phyloP scores from a whole-genome alignment of 1,140 invertebrate species.

The Paraescarpia echinospica region DNA sequence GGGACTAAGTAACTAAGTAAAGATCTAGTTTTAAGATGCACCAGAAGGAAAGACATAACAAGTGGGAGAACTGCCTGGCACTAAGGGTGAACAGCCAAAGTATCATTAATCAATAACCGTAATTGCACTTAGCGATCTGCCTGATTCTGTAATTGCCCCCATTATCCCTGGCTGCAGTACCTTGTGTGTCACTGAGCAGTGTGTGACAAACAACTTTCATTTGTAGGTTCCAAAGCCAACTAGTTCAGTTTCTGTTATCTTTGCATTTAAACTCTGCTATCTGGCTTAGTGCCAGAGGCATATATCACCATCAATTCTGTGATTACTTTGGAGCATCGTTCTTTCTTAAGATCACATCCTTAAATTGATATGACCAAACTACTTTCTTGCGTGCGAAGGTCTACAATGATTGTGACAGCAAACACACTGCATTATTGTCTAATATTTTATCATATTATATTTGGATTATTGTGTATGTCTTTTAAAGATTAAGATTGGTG shows the following conservation, averaged over 20 bases:
- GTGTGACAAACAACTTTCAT: not conserved
- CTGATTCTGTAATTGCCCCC: not conserved
- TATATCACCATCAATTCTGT: not conserved
- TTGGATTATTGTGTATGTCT: too few species aligned
- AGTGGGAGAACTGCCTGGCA: not conserved
- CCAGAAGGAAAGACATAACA: not conserved
- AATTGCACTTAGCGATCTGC: not conserved
- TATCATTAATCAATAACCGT: not conserved
- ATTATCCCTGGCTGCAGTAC: not conserved
- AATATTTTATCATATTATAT: too few species aligned
- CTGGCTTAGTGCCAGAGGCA: not conserved
- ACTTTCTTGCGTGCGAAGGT: not conserved
- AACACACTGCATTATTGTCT: too few species aligned
- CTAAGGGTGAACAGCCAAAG: not conserved
- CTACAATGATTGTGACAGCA: too few species aligned
- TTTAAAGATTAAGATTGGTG: too few species aligned
- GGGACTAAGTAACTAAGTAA: too few species aligned
- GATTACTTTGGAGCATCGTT: not conserved
- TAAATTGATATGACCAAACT: too few species aligned
- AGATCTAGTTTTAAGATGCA: too few species aligned
- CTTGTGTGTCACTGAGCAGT: not conserved
- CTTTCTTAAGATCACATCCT: not conserved
- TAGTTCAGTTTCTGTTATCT: not conserved
- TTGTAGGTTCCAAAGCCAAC: not conserved
- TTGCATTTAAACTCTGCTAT: not conserved